Percentiles rank a stretch among this genome's conserved stretches.
Evolutionary conservation across 2,113 vertebrate species (phyloP).

Genomic region (Macheiramphus alcinus): DNA sequence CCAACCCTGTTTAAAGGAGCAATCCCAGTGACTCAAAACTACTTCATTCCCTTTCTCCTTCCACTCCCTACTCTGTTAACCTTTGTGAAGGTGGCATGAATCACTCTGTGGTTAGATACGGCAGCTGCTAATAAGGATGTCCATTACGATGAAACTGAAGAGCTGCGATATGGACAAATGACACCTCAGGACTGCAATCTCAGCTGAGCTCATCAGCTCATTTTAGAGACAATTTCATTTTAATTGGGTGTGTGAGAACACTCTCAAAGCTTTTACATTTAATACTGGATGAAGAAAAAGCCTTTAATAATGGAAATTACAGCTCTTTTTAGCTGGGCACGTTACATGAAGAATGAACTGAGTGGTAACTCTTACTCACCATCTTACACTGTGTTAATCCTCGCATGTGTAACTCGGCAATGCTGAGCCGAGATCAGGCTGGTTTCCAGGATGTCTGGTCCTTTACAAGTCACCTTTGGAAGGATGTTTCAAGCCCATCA

Average conservation of each 20-base stretch:
- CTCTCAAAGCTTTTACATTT: not conserved
- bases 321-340: not conserved
- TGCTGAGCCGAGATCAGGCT: not conserved
- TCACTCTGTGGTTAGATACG: not conserved
- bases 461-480: not conserved
- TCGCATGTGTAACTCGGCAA: not conserved
- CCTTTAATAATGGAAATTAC: not conserved
- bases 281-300: not conserved
- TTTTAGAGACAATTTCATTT: constrained; percentile 3
- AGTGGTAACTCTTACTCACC: not conserved
- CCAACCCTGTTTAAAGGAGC: not conserved
- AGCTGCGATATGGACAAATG: not conserved
- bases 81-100: not conserved
- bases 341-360: not conserved
- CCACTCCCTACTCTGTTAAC: not conserved
- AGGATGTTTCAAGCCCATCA: not conserved
- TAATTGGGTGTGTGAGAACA: not conserved
- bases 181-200: not conserved
- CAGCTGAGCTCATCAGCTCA: not conserved
- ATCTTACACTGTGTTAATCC: not conserved
- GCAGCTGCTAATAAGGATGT: not conserved
- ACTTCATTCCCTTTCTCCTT: not conserved
- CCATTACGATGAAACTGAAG: not conserved
- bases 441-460: not conserved
- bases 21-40: not conserved